Percentiles rank a stretch among this genome's conserved stretches.
phyloP scores from a whole-genome alignment of 2,888 invertebrate genomes.

The Apamea epomidion region DNA sequence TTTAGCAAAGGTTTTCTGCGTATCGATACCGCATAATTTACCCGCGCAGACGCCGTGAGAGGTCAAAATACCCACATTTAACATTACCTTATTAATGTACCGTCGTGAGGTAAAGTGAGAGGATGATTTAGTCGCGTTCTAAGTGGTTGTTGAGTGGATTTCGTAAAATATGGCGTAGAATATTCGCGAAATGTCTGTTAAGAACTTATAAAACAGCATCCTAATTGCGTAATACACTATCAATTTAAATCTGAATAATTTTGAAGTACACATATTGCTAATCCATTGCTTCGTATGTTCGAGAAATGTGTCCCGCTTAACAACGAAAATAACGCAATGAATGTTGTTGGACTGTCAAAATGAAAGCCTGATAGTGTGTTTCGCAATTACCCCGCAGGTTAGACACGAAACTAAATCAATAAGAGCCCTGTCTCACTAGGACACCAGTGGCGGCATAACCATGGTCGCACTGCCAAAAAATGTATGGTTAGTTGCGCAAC shows the following conservation, averaged over 20 bases:
- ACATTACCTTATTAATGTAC: constrained; percentile 73
- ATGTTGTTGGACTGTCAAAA: too few relatives aligned
- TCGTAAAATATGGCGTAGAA: constrained; percentile 12
- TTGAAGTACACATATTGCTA: too few relatives aligned
- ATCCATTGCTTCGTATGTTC: too few relatives aligned
- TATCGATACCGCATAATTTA: constrained; percentile 77
- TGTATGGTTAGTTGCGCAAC: too few relatives aligned
- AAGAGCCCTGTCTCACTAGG: too few relatives aligned
- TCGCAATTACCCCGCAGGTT: background rate
- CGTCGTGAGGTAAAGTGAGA: constrained; percentile 60
- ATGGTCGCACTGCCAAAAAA: too few relatives aligned
- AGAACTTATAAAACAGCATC: background rate
- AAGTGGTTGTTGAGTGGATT: constrained; percentile 33
- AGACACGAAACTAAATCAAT: background rate
- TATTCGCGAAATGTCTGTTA: constrained; percentile 10
- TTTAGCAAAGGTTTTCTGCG: constrained; percentile 68
- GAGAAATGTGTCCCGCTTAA: too few relatives aligned
- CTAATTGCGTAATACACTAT: too few relatives aligned
- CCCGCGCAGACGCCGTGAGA: constrained; percentile 69
- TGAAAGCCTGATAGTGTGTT: too few relatives aligned
- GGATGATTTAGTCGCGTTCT: constrained; percentile 23
- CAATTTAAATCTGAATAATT: too few relatives aligned
- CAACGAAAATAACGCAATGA: too few relatives aligned
- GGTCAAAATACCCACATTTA: constrained; percentile 78
- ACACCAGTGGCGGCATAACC: too few relatives aligned